Conservation (phyloP, 2,888 invertebrate species). For the Ectemnius cavifrons region DNA sequence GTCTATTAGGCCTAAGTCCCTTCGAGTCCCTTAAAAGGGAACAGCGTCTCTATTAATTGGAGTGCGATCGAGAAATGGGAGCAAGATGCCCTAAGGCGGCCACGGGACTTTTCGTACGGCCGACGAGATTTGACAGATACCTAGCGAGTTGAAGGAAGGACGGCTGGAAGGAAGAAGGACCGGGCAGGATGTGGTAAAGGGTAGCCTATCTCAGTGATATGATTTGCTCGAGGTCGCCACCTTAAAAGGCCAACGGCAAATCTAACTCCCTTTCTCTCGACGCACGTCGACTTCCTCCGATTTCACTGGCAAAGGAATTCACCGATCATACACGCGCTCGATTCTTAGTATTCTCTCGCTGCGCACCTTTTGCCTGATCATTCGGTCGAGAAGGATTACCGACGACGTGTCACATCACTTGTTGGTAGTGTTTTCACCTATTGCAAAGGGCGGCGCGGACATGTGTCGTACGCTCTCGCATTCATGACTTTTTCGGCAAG, state of each 20-base stretch:
- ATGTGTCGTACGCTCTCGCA: slow-evolving; percentile 4
- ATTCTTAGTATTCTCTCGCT: too few relatives aligned
- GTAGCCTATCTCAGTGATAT: slow-evolving; percentile 14
- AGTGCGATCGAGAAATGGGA: neutral
- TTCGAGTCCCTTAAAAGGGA: too few relatives aligned
- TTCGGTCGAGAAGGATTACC: slow-evolving; percentile 13
- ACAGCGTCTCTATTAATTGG: too few relatives aligned
- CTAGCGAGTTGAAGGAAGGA: slow-evolving; percentile 26
- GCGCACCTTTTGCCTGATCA: too few relatives aligned
- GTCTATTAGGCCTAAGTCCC: too few relatives aligned
- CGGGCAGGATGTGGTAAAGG: slow-evolving; percentile 12
- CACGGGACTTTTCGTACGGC: slow-evolving; percentile 10
- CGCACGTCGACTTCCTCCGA: neutral
- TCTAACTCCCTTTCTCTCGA: neutral
- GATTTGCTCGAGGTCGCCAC: slow-evolving; percentile 13
- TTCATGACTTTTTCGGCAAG: slow-evolving; percentile 11
- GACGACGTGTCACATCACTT: slow-evolving; percentile 42
- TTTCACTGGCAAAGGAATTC: slow-evolving; percentile 3
- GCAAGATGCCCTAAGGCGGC: neutral
- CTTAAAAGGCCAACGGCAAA: neutral
- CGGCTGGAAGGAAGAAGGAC: slow-evolving; percentile 22
- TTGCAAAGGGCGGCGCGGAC: slow-evolving; percentile 38
- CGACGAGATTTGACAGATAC: slow-evolving; percentile 26
- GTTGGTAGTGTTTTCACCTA: slow-evolving; percentile 36
- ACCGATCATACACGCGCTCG: neutral